Conservation (phyloP, 2,888 invertebrate genomes). For the Morpho helenor region DNA sequence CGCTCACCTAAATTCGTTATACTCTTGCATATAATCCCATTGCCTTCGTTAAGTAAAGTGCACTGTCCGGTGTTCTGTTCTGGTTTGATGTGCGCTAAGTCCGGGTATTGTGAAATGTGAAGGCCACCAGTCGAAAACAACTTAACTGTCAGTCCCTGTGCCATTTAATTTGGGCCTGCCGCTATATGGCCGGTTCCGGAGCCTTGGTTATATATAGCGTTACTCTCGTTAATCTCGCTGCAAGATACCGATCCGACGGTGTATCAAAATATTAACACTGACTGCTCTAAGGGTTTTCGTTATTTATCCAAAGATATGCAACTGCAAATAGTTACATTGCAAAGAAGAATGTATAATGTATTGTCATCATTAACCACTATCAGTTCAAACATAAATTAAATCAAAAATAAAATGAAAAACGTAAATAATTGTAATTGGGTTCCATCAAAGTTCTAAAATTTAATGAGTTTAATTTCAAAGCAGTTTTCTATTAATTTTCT, state of each 20-base stretch:
- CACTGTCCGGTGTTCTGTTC: slow-evolving; percentile 21
- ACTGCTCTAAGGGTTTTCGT: too few species aligned
- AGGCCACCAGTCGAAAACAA: slow-evolving; percentile 67
- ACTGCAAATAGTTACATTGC: too few species aligned
- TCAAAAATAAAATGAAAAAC: too few species aligned
- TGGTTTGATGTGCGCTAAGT: slow-evolving; percentile 64
- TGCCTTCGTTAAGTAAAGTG: slow-evolving; percentile 10
- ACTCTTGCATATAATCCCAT: background rate
- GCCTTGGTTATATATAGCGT: slow-evolving; percentile 26
- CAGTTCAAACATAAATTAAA: too few species aligned
- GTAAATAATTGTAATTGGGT: too few species aligned
- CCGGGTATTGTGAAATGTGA: slow-evolving; percentile 77
- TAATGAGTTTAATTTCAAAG: too few species aligned
- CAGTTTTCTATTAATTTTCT: too few species aligned
- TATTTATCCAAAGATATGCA: too few species aligned
- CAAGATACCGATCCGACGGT: background rate
- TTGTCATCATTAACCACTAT: too few species aligned
- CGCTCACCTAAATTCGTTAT: background rate
- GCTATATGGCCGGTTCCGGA: slow-evolving; percentile 30
- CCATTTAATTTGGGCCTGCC: slow-evolving; percentile 49
- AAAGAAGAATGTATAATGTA: too few species aligned
- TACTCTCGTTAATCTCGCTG: slow-evolving; percentile 6
- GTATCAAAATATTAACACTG: slow-evolving; percentile 8
- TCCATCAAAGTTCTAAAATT: too few species aligned
- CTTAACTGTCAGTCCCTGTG: slow-evolving; percentile 67